These are phyloP conservation scores for Cotesia congregata DNA, from an alignment of 2,888 invertebrate species.

Conservation along the genomic window DNA sequence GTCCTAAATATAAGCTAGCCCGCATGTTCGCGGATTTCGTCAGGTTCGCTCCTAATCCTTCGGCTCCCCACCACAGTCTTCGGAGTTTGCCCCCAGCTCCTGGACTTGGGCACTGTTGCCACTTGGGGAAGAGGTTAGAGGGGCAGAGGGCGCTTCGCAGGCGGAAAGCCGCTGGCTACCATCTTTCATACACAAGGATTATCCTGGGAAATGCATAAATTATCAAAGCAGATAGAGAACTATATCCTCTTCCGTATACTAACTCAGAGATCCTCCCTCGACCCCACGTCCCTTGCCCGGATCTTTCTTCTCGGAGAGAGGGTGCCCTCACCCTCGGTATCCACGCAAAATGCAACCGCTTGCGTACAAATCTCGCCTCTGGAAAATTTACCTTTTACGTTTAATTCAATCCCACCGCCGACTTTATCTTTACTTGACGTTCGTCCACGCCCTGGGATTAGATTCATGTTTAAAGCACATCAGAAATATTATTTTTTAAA, in stretches of 20 bases:
- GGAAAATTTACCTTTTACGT: constrained; percentile 34
- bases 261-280: not conserved
- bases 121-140: not conserved
- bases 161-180: constrained; percentile 40
- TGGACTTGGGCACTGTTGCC: not conserved
- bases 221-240: constrained; percentile 52
- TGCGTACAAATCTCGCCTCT: constrained; percentile 27
- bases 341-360: constrained; percentile 37
- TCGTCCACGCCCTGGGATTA: constrained; percentile 29
- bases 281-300: not conserved
- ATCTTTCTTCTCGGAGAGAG: not conserved
- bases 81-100: constrained; percentile 43
- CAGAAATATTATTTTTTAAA: constrained; percentile 9
- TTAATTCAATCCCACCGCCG: constrained; percentile 39
- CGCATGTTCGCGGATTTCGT: not conserved
- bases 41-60: not conserved
- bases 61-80: not conserved
- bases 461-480: not conserved
- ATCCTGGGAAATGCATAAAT: constrained; percentile 61
- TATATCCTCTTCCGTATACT: constrained; percentile 14
- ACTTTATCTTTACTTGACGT: constrained; percentile 28
- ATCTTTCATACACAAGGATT: constrained; percentile 58
- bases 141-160: constrained; percentile 5
- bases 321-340: not conserved
- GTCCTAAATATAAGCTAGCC: no score